Conservation (phyloP, 2,113 vertebrate genomes). For the Microcebus murinus region DNA sequence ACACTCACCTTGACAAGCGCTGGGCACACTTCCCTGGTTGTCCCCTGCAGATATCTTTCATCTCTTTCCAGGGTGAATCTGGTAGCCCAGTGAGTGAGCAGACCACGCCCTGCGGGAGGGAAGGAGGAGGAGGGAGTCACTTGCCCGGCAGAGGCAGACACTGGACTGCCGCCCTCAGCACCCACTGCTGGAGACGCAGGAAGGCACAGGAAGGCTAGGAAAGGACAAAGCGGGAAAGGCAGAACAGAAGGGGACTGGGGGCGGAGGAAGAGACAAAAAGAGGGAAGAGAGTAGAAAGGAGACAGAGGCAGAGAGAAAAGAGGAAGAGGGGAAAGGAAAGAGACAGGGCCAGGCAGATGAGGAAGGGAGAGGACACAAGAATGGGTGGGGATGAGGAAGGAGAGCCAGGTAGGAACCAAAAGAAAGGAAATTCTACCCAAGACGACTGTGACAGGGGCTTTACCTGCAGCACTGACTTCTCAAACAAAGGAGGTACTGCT, state of each 20-base stretch:
- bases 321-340: neutral
- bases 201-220: neutral
- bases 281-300: neutral
- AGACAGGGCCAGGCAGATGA: neutral
- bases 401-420: neutral
- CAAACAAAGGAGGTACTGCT: no score
- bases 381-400: neutral
- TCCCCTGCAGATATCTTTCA: neutral
- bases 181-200: neutral
- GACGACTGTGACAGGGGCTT: neutral
- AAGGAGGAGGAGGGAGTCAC: no score
- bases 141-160: neutral
- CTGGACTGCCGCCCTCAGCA: neutral
- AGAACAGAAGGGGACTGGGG: rapidly evolving
- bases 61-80: neutral
- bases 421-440: neutral
- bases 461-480: neutral
- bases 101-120: neutral
- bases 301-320: neutral
- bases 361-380: no score
- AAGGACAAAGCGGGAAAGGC: no score
- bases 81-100: neutral
- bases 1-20: neutral
- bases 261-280: neutral
- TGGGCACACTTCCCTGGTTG: neutral